A percentile compares a stretch with the other conserved stretches of the same genome.
phyloP scores from a whole-genome alignment of 2,797 vertebrate genomes.

The Cynodonichthys magdalenae region DNA sequence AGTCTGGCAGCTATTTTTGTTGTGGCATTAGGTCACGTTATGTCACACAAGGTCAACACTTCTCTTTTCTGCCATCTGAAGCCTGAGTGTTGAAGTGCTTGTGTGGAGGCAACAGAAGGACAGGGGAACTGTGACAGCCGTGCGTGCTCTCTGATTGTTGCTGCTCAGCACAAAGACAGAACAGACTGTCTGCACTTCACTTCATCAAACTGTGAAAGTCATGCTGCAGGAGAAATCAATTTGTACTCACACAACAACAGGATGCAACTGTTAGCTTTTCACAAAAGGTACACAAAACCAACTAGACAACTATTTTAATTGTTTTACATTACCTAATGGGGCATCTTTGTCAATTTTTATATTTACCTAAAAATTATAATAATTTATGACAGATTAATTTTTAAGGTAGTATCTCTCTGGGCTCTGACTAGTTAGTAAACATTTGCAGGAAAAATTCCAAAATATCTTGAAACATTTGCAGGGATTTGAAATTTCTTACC shows the following conservation, averaged over 20 bases:
- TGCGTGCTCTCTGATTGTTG: constrained; percentile 8
- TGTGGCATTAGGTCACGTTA: constrained; percentile 34
- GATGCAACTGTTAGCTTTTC: too few relatives aligned
- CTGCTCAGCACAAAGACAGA: constrained; percentile 44
- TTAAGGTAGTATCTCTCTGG: too few relatives aligned
- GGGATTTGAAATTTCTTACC: too few relatives aligned
- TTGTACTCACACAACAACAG: not conserved
- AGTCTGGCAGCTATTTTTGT: constrained; percentile 35
- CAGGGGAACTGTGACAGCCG: constrained; percentile 22
- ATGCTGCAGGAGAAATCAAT: constrained; percentile 5
- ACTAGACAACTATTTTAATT: too few relatives aligned
- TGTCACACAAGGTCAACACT: constrained; percentile 36
- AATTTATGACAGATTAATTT: too few relatives aligned
- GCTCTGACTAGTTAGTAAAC: too few relatives aligned
- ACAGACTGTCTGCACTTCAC: constrained; percentile 10
- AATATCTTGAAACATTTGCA: too few relatives aligned
- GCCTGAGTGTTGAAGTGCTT: constrained; percentile 23
- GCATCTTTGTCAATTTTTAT: too few relatives aligned
- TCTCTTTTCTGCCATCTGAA: constrained; percentile 37
- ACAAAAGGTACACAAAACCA: not conserved
- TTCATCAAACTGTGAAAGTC: constrained; percentile 4
- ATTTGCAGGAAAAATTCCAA: too few relatives aligned
- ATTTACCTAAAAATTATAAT: too few relatives aligned
- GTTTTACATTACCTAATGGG: too few relatives aligned
- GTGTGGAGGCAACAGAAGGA: constrained; percentile 34